Conservation (phyloP, 2,888 invertebrate genomes). For the Andrena minutula region DNA sequence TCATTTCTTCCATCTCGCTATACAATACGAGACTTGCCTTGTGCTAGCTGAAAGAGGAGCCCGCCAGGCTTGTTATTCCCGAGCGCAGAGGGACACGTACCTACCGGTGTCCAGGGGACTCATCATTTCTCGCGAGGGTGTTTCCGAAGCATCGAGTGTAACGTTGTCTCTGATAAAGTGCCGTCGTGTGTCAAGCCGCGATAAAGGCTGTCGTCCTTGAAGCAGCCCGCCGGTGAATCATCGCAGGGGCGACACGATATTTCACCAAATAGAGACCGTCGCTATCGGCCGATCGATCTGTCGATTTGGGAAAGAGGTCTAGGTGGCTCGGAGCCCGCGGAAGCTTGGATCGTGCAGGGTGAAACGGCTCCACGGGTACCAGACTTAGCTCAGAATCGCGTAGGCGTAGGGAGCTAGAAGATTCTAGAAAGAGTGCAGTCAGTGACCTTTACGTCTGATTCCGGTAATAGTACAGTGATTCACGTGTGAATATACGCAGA, state of each 20-base stretch:
- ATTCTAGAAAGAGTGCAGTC: conserved; percentile 43
- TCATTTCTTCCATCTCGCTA: no score
- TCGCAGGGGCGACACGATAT: conserved; percentile 27
- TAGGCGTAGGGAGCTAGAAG: conserved; percentile 6
- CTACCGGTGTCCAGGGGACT: conserved; percentile 26
- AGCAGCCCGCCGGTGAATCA: conserved; percentile 64
- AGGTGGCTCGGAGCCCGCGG: neutral
- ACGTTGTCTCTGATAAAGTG: conserved; percentile 52
- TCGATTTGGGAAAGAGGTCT: conserved; percentile 20
- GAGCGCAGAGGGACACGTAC: neutral
- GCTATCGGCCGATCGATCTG: conserved; percentile 38
- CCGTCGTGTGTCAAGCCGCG: conserved; percentile 53
- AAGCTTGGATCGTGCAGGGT: neutral
- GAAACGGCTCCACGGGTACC: neutral
- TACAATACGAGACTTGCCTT: no score
- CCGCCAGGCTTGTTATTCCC: neutral
- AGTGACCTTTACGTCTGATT: conserved; percentile 60
- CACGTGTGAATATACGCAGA: conserved; percentile 29
- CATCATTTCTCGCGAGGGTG: conserved; percentile 43
- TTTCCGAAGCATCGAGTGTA: conserved; percentile 25
- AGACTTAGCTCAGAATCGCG: neutral
- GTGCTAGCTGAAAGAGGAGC: neutral
- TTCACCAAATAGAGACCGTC: conserved; percentile 5
- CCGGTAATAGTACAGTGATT: conserved; percentile 64
- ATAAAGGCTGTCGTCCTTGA: conserved; percentile 68